These are phyloP conservation scores for Leptoclinus maculatus DNA, from an alignment of 2,797 vertebrate genomes.

Conservation along the genomic window DNA sequence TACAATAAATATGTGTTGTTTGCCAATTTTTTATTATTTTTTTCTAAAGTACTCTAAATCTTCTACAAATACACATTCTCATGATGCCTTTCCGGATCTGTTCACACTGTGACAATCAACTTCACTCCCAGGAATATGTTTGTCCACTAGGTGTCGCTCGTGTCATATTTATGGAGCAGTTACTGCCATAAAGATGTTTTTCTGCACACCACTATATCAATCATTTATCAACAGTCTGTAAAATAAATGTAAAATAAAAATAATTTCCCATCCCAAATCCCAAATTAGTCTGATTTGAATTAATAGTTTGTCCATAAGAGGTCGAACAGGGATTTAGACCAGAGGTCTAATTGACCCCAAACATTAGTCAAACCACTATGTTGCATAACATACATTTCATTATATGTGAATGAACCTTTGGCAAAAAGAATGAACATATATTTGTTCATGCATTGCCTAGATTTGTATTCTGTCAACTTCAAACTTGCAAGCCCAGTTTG, in stretches of 20 bases:
- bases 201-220: neutral
- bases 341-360: neutral
- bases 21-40: neutral
- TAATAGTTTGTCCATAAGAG: neutral
- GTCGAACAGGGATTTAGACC: neutral
- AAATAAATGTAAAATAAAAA: neutral
- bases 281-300: neutral
- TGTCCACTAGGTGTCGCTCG: slow-evolving; percentile 57
- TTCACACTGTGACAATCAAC: neutral
- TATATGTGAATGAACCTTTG: neutral
- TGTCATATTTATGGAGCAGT: neutral
- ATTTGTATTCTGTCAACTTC: neutral
- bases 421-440: neutral
- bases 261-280: neutral
- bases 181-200: neutral
- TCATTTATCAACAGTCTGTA: neutral
- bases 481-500: too few relatives aligned
- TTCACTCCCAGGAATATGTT: neutral
- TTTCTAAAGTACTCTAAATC: neutral
- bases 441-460: neutral
- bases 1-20: too few relatives aligned
- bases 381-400: neutral
- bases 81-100: neutral
- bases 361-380: too few relatives aligned
- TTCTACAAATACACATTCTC: neutral